Evolutionary conservation across 1,140 invertebrate species (phyloP).

Genomic region (Lasioglossum albipes): DNA sequence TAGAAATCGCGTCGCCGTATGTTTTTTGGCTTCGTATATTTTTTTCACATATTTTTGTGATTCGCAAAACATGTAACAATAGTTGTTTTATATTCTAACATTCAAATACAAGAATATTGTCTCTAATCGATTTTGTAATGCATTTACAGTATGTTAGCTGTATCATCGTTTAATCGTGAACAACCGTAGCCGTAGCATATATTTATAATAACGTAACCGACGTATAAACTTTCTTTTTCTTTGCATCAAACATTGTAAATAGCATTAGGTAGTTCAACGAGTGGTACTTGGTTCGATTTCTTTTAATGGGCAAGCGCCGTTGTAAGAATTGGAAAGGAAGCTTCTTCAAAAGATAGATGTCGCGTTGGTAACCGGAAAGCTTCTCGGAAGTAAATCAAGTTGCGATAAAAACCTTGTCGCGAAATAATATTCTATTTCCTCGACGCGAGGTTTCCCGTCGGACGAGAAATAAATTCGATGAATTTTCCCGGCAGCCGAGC

Average conservation of each 20-base stretch:
- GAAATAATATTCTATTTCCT: background rate
- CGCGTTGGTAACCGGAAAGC: slow-evolving; percentile 46
- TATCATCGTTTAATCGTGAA: background rate
- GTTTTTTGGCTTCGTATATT: slow-evolving; percentile 4
- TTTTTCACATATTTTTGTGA: slow-evolving; percentile 9
- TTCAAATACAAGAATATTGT: background rate
- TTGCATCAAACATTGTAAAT: background rate
- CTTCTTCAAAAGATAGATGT: slow-evolving; percentile 41
- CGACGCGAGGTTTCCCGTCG: background rate
- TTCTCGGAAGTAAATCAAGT: slow-evolving; percentile 28
- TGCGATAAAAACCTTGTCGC: background rate
- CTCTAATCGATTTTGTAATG: background rate
- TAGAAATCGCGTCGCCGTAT: slow-evolving; percentile 28
- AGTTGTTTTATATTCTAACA: slow-evolving; percentile 1
- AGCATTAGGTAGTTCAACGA: background rate
- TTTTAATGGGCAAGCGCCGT: background rate
- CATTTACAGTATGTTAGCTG: background rate
- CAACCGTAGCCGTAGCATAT: no score
- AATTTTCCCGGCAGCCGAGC: background rate
- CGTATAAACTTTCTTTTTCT: background rate
- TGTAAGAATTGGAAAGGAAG: slow-evolving; percentile 7
- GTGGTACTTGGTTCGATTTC: slow-evolving; percentile 37
- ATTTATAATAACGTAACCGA: no score
- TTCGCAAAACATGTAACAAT: background rate
- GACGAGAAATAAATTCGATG: background rate